phyloP scores from a whole-genome alignment of 2,113 vertebrate species.

The Mohoua ochrocephala region DNA sequence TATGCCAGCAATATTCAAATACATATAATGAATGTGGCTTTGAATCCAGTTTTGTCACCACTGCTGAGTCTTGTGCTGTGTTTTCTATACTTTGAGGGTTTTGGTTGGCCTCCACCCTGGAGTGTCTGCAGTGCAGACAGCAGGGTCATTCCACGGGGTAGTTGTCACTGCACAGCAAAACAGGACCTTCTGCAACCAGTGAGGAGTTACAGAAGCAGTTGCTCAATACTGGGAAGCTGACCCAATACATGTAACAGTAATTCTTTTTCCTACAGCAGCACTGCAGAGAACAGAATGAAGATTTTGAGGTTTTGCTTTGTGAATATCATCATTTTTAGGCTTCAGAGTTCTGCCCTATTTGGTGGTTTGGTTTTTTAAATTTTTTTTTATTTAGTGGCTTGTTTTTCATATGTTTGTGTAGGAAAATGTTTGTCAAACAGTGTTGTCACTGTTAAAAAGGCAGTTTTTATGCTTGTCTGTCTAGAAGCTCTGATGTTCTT shows the following conservation, averaged over 20 bases:
- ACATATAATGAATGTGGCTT: fast-evolving
- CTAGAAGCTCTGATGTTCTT: neutral
- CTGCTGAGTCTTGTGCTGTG: neutral
- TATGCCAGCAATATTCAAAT: neutral
- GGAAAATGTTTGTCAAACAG: neutral
- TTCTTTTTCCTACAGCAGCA: neutral
- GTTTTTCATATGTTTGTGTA: neutral
- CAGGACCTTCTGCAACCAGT: neutral
- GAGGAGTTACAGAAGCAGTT: neutral
- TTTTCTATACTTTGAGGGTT: neutral
- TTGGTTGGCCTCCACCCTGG: neutral
- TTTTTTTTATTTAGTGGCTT: neutral
- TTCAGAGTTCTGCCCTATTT: neutral
- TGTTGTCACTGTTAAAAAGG: neutral
- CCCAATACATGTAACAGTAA: neutral
- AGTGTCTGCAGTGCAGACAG: neutral
- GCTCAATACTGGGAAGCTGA: neutral
- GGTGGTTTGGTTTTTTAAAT: neutral
- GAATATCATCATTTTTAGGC: neutral
- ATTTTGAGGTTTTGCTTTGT: neutral
- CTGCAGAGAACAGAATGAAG: neutral
- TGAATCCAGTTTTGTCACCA: neutral
- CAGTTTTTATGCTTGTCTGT: neutral
- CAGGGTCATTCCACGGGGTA: neutral
- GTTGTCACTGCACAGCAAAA: neutral